Conservation (phyloP, 2,797 vertebrate genomes). For the Chelidonichthys spinosus region DNA sequence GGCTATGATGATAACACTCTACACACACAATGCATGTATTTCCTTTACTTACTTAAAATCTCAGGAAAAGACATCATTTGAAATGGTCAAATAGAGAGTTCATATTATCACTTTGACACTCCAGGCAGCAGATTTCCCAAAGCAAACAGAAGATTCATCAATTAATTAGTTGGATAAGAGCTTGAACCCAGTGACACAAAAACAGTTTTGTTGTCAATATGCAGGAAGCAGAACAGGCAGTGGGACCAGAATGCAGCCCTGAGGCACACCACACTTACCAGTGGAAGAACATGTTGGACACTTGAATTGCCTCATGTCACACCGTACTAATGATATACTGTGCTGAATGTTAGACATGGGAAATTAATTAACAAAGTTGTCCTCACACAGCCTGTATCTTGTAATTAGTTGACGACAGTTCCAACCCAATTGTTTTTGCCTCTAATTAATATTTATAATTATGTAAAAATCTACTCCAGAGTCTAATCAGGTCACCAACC, state of each 20-base stretch:
- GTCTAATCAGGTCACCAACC: conserved; percentile 48
- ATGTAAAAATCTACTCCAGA: conserved; percentile 26
- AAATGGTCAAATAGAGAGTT: neutral
- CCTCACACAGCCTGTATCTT: conserved; percentile 13
- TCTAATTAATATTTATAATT: conserved; percentile 46
- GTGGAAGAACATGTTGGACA: conserved; percentile 21
- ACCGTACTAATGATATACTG: conserved; percentile 39
- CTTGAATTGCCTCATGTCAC: conserved; percentile 43
- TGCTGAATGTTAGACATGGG: conserved; percentile 37
- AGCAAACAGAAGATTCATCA: neutral
- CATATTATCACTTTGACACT: conserved; percentile 20
- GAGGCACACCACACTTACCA: neutral
- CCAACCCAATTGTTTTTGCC: conserved; percentile 11
- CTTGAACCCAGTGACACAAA: conserved; percentile 1
- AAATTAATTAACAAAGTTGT: conserved; percentile 36
- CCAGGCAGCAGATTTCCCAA: neutral
- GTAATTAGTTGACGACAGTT: conserved; percentile 43
- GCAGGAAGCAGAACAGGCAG: no score
- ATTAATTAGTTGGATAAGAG: conserved; percentile 4
- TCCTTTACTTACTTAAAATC: neutral
- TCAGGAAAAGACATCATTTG: neutral
- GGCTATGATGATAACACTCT: neutral
- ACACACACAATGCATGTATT: neutral
- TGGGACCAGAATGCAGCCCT: no score
- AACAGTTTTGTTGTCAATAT: neutral